Evolutionary conservation across 2,888 invertebrate genomes (phyloP).

Genomic region (Ischnura elegans): DNA sequence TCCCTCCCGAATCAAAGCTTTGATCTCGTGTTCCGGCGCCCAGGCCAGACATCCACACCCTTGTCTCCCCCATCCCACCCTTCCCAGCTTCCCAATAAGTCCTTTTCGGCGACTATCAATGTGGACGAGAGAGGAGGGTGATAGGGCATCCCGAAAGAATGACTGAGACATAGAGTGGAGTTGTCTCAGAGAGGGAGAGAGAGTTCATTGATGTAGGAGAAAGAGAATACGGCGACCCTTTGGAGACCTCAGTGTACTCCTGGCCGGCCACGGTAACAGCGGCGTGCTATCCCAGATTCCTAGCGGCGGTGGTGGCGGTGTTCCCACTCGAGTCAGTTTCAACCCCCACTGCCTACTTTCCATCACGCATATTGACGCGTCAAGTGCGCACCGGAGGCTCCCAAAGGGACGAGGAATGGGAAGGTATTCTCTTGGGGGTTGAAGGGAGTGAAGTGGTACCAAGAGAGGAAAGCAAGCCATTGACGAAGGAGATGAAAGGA

Average conservation of each 20-base stretch:
- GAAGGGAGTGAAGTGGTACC: background rate
- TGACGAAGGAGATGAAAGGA: background rate
- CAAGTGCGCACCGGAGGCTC: constrained; percentile 18
- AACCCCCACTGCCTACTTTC: background rate
- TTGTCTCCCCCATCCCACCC: constrained; percentile 68
- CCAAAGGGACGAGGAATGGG: background rate
- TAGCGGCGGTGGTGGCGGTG: background rate
- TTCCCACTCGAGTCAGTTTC: background rate
- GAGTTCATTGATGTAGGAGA: constrained; percentile 29
- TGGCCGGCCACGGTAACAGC: background rate
- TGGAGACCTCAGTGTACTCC: background rate
- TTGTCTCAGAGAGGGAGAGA: constrained; percentile 69
- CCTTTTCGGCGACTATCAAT: constrained; percentile 32
- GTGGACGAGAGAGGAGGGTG: constrained; percentile 55
- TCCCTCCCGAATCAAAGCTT: constrained; percentile 37
- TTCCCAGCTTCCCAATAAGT: background rate
- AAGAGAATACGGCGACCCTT: background rate
- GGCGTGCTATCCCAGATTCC: background rate
- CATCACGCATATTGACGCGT: constrained; percentile 43
- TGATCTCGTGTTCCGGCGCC: constrained; percentile 76
- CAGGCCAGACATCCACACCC: constrained; percentile 70
- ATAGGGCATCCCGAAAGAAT: constrained; percentile 70
- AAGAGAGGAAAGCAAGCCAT: background rate
- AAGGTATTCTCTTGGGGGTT: background rate
- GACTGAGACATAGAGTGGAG: constrained; percentile 68